Evolutionary conservation across 2,888 invertebrate species (phyloP), one percentile per base, ranked within the genome.

Genomic region (Malacosoma neustria): DNA sequence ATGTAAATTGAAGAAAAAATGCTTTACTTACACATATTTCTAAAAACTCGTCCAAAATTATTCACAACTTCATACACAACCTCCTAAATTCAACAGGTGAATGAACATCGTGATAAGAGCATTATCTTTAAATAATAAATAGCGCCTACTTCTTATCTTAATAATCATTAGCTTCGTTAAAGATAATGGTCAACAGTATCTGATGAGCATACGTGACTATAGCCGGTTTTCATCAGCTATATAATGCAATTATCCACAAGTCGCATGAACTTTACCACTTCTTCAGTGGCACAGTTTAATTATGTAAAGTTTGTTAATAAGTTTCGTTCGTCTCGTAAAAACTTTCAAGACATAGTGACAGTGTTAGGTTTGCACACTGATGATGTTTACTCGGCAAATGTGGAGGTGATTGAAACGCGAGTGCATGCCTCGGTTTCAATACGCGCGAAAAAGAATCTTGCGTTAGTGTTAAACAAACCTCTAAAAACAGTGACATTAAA

Each of bases 281-380:
- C 71, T 1, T 72, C 82, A 3, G 66, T 79, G 29, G 65, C 79
- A 3, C 77, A 84, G 40, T 76, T 73, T 39, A 85, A 76, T 51
- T 84, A 85, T 48, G 71, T 77, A 4, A 71, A 76, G 41, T 73
- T 82, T 40, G 49, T 84, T 22, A 72, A 72, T 44, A 75, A 75
- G 42, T 62, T 67, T 43, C 64, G 72, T 22, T 63, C 71, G 1
- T 57, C 68, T 1, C 63, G 61, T 38, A 72, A 65, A 45, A 68
- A 73, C 14, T 62, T 76, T n/a, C 67, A 73, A 45, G 74, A 81
- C 40, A 75, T 84, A 35, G 73, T 79, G 12, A 73, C 69, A 9
- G 60, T 82, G 42, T 51, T 84, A 30, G 80, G 81, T 11, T 53
- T 84, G 32, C 80, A 84, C 45, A 66, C 61, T 9, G 72, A 76